Conservation (phyloP, 2,113 vertebrate genomes). For the Myxocyprinus asiaticus region DNA sequence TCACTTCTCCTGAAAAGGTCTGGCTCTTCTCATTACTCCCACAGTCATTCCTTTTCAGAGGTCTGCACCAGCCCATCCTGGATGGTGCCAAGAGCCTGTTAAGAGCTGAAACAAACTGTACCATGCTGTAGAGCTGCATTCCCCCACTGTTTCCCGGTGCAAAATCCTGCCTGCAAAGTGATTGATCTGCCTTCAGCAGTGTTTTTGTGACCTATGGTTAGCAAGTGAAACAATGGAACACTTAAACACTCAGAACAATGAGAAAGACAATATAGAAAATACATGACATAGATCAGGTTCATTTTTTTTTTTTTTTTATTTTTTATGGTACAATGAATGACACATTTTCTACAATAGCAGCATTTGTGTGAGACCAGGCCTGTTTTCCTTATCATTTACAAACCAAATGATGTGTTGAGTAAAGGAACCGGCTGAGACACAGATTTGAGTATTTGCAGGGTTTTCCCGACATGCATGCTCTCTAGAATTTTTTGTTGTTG, state of each 20-base stretch:
- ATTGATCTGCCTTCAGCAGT: conserved; percentile 48
- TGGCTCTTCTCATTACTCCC: conserved; percentile 58
- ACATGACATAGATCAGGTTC: neutral
- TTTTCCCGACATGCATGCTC: too few relatives aligned
- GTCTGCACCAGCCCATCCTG: conserved; percentile 54
- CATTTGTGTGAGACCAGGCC: too few relatives aligned
- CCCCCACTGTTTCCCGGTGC: conserved; percentile 34
- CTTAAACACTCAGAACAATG: neutral
- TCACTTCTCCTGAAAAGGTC: conserved; percentile 71
- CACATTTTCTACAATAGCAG: neutral
- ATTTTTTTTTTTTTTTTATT: neutral
- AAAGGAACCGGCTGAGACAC: too few relatives aligned
- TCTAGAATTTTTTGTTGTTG: too few relatives aligned
- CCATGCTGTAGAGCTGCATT: conserved; percentile 62
- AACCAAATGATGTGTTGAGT: too few relatives aligned
- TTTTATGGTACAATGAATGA: neutral
- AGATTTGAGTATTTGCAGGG: too few relatives aligned
- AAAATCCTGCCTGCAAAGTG: conserved; percentile 45
- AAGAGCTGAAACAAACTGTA: conserved; percentile 58
- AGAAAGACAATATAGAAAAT: neutral
- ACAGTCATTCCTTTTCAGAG: conserved; percentile 63
- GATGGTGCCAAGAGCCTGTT: conserved; percentile 54
- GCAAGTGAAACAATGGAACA: neutral
- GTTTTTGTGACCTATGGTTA: neutral
- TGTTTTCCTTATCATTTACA: too few relatives aligned